Conservation (phyloP, 2,113 vertebrate species). For the Myxocyprinus asiaticus region DNA sequence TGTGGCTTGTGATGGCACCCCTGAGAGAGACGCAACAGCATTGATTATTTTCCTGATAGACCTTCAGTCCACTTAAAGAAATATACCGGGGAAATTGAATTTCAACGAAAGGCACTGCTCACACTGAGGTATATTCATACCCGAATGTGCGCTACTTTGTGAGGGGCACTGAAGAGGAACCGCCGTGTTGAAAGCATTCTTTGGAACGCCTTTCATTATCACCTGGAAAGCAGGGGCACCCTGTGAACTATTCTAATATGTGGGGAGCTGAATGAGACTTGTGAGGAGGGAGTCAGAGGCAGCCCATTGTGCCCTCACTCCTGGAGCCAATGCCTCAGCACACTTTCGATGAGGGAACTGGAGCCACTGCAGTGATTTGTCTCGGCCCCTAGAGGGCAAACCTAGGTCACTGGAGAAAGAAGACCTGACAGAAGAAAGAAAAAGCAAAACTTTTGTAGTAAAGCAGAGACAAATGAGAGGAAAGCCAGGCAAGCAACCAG, state of each 20-base stretch:
- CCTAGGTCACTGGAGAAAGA: conserved; percentile 60
- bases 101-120: conserved; percentile 58
- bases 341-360: conserved; percentile 28
- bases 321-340: conserved; percentile 41
- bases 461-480: conserved; percentile 48
- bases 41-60: conserved; percentile 58
- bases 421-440: conserved; percentile 38
- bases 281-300: conserved; percentile 29
- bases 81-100: conserved; percentile 64
- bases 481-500: conserved; percentile 37
- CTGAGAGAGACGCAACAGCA: conserved; percentile 35
- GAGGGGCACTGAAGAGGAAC: conserved; percentile 70
- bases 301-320: conserved; percentile 49
- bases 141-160: conserved; percentile 65
- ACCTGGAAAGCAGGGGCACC: conserved; percentile 66
- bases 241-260: conserved; percentile 69
- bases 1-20: too few relatives aligned
- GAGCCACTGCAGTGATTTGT: conserved; percentile 50
- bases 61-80: conserved; percentile 65
- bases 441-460: conserved; percentile 44
- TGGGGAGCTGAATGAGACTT: conserved; percentile 43
- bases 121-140: conserved; percentile 67
- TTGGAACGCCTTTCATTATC: conserved; percentile 72
- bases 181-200: conserved; percentile 66
- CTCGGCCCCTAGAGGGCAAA: conserved; percentile 62